Conservation (phyloP, 2,113 vertebrate genomes). For the Macrotis lagotis region DNA sequence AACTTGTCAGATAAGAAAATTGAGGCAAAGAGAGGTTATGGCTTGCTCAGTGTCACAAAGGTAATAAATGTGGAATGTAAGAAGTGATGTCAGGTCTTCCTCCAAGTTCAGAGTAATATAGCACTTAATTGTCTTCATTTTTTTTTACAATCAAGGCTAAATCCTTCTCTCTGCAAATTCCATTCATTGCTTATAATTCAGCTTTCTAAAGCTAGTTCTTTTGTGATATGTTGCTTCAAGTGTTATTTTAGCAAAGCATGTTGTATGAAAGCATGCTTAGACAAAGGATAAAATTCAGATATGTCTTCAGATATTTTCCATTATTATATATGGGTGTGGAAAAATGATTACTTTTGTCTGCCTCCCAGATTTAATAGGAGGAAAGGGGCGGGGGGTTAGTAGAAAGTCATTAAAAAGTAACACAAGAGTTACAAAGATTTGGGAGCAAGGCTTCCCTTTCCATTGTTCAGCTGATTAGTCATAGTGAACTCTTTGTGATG, state of each 20-base stretch:
- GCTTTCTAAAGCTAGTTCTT: background rate
- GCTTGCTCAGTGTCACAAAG: background rate
- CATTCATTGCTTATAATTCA: background rate
- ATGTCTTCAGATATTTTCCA: background rate
- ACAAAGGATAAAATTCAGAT: background rate
- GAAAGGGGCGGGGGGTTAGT: background rate
- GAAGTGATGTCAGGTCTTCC: background rate
- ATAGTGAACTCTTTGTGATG: background rate
- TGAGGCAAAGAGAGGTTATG: background rate
- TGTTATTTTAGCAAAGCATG: background rate
- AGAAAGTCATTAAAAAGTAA: background rate
- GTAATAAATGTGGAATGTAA: background rate
- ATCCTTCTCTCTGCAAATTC: background rate
- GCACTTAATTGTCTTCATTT: background rate
- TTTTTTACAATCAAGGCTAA: background rate
- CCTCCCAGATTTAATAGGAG: background rate
- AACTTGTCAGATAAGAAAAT: background rate
- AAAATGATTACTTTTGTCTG: background rate
- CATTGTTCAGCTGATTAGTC: background rate
- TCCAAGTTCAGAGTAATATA: background rate
- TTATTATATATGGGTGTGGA: background rate
- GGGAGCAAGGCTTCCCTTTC: background rate
- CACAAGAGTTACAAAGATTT: background rate
- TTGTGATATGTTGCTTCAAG: background rate
- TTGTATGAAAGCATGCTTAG: background rate